Percentiles rank a stretch among this genome's conserved stretches.
These are phyloP conservation scores for Strix uralensis DNA, from an alignment of 2,113 vertebrate genomes.

Conservation along the genomic window DNA sequence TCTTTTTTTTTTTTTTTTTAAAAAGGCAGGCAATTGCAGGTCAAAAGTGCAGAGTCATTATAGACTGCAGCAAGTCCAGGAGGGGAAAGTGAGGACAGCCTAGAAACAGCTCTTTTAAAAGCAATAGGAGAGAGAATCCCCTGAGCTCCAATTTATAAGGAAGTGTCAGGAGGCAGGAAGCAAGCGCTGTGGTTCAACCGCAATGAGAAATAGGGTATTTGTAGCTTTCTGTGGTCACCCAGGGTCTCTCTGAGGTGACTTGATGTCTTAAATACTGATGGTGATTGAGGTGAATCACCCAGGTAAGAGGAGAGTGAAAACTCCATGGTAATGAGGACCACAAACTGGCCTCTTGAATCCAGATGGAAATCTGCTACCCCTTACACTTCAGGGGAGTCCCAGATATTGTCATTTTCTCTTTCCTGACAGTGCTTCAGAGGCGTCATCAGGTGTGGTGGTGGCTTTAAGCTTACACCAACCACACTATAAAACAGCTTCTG, in stretches of 20 bases:
- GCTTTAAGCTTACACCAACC: background rate
- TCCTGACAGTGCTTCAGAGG: background rate
- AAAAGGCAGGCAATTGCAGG: background rate
- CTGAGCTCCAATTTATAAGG: background rate
- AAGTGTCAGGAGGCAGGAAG: background rate
- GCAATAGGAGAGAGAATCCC: background rate
- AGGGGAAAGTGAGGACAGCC: background rate
- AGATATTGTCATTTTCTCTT: background rate
- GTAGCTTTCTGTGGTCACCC: background rate
- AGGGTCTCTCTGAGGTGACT: background rate
- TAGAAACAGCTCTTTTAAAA: background rate
- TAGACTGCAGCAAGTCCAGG: background rate
- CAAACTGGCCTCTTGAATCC: background rate
- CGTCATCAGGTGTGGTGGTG: background rate
- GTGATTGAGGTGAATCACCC: background rate
- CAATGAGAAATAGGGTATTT: background rate
- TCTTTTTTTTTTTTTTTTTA: background rate
- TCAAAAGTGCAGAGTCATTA: background rate
- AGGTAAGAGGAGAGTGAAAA: background rate
- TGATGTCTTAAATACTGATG: background rate
- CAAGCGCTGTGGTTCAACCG: background rate
- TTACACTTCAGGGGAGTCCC: background rate
- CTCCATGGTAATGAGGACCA: accelerated
- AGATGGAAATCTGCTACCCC: background rate
- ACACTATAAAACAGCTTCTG: background rate